Evolutionary conservation across 2,113 vertebrate species (phyloP), one percentile per base, ranked within the genome.

Genomic region (Oreotragus oreotragus): DNA sequence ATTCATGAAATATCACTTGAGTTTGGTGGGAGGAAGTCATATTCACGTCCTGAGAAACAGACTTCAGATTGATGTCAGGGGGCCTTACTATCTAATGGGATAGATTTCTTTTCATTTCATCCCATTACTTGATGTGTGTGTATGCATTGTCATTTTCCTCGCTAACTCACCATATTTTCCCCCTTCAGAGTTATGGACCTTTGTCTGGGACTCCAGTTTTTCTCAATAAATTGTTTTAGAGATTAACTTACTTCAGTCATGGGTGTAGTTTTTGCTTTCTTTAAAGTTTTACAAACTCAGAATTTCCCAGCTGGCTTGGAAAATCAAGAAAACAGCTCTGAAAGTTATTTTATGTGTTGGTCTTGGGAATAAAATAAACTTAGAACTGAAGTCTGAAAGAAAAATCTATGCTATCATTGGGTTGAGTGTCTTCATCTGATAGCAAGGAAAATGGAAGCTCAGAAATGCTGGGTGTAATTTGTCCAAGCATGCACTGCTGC

Each of bases 71-170:
- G 39, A 36, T 21, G 19, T 53, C 7, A 19, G 84, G n/a, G 83
- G 51, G 58, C 49, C 47, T 53, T 85, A 10, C 45, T 93, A 77
- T 94, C 57, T 95, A 57, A 91, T 94, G 30, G 53, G 62, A 95
- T 33, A 36, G 49, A 77, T 95, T 73, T 95, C 73, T 94, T 80
- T 88, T 43, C 5, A 88, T 80, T 96, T 95, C 49, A 64, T 83
- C 55, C 14, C 7, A 85, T 91, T 27, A 43, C 43, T 60, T 23
- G 70, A 16, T 55, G 21, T 16, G 36, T 60, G 17, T 51, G 23
- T n/a, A 6, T 39, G 5, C 17, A 16, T 45, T 36, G 39, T 66
- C 60, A 43, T 70, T 36, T 53, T 55, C 19, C 27, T 64, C 93
- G n/a, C 25, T 70, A 86, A 60, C 16, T 88, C 5, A 79, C 3